Conservation (phyloP, 1,140 invertebrate species). For the Drosophila tristis region DNA sequence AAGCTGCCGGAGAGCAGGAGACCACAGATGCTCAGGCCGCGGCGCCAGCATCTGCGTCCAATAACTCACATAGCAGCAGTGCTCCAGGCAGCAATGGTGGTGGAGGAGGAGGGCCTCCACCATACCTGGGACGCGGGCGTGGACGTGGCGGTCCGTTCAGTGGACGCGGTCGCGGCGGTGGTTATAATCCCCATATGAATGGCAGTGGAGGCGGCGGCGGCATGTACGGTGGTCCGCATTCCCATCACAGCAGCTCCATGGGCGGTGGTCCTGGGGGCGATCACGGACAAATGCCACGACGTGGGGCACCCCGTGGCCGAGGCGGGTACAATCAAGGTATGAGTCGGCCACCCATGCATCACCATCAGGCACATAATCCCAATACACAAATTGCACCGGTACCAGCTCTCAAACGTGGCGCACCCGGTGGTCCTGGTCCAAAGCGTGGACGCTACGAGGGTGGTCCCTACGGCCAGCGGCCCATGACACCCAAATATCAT, state of each 20-base stretch:
- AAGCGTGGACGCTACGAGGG: slow-evolving; percentile 81
- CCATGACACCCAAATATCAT: slow-evolving; percentile 81
- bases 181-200: slow-evolving; percentile 77
- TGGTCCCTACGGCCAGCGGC: slow-evolving; percentile 77
- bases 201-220: slow-evolving; percentile 59
- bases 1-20: slow-evolving; percentile 28
- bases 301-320: slow-evolving; percentile 76
- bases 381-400: slow-evolving; percentile 83
- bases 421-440: slow-evolving; percentile 81
- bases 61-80: slow-evolving; percentile 45
- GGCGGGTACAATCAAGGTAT: slow-evolving; percentile 81
- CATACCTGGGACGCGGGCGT: slow-evolving; percentile 66
- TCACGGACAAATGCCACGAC: slow-evolving; percentile 68
- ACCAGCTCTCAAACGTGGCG: slow-evolving; percentile 81
- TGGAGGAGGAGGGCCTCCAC: slow-evolving; percentile 51
- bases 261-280: slow-evolving; percentile 63
- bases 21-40: slow-evolving; percentile 38
- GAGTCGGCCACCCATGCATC: slow-evolving; percentile 80
- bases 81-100: slow-evolving; percentile 40
- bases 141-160: slow-evolving; percentile 72
- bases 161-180: slow-evolving; percentile 71
- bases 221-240: slow-evolving; percentile 64
- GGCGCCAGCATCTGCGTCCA: slow-evolving; percentile 32
- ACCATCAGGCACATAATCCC: slow-evolving; percentile 77
- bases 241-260: slow-evolving; percentile 64